Conservation (phyloP, 35 echinoderm and acorn worm genomes). For the Ptychodera flava region DNA sequence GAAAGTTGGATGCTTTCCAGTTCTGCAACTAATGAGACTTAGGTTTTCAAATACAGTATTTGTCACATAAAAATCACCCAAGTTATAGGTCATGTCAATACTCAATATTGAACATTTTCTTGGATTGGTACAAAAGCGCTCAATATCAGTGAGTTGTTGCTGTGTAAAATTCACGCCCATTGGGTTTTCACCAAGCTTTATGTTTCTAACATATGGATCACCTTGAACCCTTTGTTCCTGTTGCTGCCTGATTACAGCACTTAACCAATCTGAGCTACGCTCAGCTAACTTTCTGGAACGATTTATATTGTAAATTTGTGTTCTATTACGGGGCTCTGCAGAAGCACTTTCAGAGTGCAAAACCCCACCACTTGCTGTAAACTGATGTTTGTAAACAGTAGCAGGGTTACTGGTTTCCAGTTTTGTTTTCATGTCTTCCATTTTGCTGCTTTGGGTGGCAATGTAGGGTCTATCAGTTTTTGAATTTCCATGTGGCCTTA, state of each 20-base stretch:
- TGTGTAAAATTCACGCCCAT: conserved; percentile 26
- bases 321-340: conserved; percentile 5
- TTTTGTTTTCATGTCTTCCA: neutral
- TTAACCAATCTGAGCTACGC: conserved; percentile 8
- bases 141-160: conserved; percentile 29
- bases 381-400: too few relatives aligned
- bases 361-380: neutral
- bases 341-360: conserved; percentile 5
- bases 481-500: conserved; percentile 13
- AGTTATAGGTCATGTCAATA: conserved; percentile 21
- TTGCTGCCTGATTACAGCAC: conserved; percentile 17
- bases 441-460: neutral
- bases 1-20: conserved; percentile 23
- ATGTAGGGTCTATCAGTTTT: conserved; percentile 12
- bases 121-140: conserved; percentile 23
- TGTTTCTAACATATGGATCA: conserved; percentile 24
- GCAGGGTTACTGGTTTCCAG: conserved; percentile 4
- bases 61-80: conserved; percentile 33
- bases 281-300: neutral
- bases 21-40: conserved; percentile 15
- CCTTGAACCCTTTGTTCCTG: neutral
- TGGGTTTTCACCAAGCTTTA: conserved; percentile 12
- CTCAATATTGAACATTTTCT: conserved; percentile 15
- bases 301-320: conserved; percentile 26
- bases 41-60: conserved; percentile 18